Conservation (phyloP, 2,888 invertebrate species). For the Aleiodes alternator region DNA sequence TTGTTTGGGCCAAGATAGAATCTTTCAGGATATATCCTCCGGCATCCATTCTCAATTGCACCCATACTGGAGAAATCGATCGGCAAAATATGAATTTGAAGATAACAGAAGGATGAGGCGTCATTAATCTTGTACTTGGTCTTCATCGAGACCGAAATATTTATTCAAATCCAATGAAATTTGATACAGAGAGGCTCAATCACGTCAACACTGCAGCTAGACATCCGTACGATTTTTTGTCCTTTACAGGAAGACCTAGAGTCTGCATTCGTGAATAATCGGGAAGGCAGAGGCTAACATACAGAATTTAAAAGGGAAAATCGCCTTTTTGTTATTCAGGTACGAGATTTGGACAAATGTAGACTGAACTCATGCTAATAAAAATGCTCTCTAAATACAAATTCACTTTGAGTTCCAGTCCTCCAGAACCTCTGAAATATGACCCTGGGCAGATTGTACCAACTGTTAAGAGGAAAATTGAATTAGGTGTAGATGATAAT, state of each 20-base stretch:
- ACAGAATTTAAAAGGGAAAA: too few species aligned
- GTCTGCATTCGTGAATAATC: conserved; percentile 65
- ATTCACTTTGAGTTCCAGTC: conserved; percentile 54
- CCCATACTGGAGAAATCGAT: too few species aligned
- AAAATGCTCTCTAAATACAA: conserved; percentile 55
- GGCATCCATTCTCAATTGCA: too few species aligned
- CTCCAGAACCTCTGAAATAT: conserved; percentile 50
- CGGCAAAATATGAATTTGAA: conserved; percentile 54
- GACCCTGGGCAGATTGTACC: conserved; percentile 52
- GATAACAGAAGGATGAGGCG: conserved; percentile 62
- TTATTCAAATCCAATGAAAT: conserved; percentile 76
- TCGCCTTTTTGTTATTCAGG: conserved; percentile 51
- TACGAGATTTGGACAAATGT: conserved; percentile 62
- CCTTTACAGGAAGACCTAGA: conserved; percentile 69
- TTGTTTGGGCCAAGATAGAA: too few species aligned
- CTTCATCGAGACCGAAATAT: conserved; percentile 76
- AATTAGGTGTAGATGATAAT: conserved; percentile 86
- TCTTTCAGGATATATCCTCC: too few species aligned
- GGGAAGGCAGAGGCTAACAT: too few species aligned
- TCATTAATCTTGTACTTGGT: conserved; percentile 72
- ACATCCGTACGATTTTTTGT: conserved; percentile 64
- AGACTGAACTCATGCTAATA: conserved; percentile 62
- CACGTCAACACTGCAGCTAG: conserved; percentile 66
- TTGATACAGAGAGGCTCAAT: conserved; percentile 77
- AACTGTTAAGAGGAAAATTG: conserved; percentile 85